Conservation (phyloP, 2,888 invertebrate species). For the Lucinisca nassula region DNA sequence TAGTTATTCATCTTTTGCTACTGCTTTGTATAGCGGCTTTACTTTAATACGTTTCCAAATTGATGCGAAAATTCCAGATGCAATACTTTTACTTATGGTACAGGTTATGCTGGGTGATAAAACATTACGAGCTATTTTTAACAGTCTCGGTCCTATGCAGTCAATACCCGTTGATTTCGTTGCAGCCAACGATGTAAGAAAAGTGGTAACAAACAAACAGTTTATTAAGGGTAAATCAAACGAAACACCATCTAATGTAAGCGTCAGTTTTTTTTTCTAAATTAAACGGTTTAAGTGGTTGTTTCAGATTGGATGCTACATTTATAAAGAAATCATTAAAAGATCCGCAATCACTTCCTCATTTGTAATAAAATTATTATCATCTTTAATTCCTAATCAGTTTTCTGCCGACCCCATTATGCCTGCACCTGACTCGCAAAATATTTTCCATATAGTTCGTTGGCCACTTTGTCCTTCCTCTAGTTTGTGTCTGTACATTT, state of each 20-base stretch:
- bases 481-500: background rate
- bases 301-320: background rate
- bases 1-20: background rate
- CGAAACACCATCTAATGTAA: background rate
- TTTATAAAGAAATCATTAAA: no score
- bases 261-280: no score
- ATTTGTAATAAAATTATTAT: background rate
- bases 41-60: background rate
- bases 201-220: background rate
- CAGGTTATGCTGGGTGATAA: no score
- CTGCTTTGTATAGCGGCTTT: background rate
- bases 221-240: background rate
- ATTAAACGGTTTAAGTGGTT: background rate
- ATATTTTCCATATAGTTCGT: background rate
- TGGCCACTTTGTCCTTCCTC: background rate
- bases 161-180: background rate
- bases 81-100: no score
- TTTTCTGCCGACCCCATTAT: background rate
- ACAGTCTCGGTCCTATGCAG: background rate
- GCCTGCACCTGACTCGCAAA: background rate
- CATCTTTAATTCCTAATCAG: background rate
- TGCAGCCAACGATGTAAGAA: background rate
- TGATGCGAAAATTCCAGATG: background rate
- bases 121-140: no score
- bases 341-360: no score